Evolutionary conservation across 2,888 invertebrate genomes (phyloP), one percentile per base, ranked within the genome.

Genomic region (Meandrusa payeni): DNA sequence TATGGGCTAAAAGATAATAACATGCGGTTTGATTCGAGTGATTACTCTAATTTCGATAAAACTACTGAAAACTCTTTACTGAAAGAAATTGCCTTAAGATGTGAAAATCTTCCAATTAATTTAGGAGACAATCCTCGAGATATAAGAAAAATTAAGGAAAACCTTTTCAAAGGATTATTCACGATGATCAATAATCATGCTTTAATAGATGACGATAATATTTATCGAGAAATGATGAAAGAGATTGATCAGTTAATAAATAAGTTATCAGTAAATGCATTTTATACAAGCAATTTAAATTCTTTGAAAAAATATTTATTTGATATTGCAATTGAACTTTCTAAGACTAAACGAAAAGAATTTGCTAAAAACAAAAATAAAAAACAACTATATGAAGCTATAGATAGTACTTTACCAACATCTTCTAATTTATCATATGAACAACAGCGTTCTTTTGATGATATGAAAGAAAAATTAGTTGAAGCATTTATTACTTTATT

Each of bases 401-500:
- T 77, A 39, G 57, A 66, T n/a, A 62, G 57, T 9, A 59, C 60
- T n/a, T 48, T 76, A 15, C 66, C 70, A n/a, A 39, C 52, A 6
- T 43, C 49, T n/a, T 40, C 44, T 3, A 38, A 46, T 13, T 20
- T 62, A 1, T 36, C 63, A 3, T 7, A n/a, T 3, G 70, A 71
- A 5, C 69, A 70, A 46, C 46, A 57, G 40, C 61, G 56, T 7
- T 55, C 55, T 10, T 65, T 79, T 41, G 70, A 78, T 47, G 33
- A 60, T 2, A 47, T 79, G 1, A 77, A 73, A 60, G 72, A 77
- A 20, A 61, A 61, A 41, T 34, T 81, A 26, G 71, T 68, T 6
- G 76, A 81, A 36, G 73, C 76, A 6, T 81, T 69, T 47, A 64
- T 81, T 5, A 68, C 68, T 38, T 55, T 80, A 32, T 59, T 69